These are phyloP conservation scores for Hippasteria phrygiana DNA, from an alignment of 53 echinoderm and acorn worm genomes.

Conservation along the genomic window DNA sequence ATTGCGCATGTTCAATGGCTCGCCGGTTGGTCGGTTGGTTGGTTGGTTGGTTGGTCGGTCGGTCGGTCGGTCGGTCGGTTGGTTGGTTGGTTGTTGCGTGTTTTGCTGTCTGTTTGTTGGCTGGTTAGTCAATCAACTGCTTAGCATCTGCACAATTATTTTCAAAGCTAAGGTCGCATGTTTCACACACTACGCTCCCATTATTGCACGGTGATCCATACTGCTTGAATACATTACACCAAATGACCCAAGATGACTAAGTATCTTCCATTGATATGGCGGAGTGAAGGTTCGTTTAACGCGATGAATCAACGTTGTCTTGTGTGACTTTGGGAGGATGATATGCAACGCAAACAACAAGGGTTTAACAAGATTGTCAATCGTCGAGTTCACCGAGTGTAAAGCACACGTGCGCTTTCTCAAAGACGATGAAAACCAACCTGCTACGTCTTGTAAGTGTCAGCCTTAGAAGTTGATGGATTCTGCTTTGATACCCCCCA, in stretches of 20 bases:
- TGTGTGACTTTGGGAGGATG: constrained; percentile 18
- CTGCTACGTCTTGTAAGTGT: not conserved
- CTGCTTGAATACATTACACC: not conserved
- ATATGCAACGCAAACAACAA: constrained; percentile 3
- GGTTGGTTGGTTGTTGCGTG: not conserved
- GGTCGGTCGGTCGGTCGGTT: not conserved
- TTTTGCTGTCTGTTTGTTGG: no score
- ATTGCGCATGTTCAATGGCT: no score
- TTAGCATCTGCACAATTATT: no score
- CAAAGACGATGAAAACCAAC: not conserved
- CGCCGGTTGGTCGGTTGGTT: not conserved
- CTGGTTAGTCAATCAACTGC: not conserved
- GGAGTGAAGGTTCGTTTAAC: not conserved
- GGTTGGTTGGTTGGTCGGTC: not conserved
- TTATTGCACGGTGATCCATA: not conserved
- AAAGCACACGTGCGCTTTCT: not conserved
- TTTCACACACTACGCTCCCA: not conserved
- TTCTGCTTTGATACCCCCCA: not conserved
- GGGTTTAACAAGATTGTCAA: constrained; percentile 15
- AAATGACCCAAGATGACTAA: not conserved
- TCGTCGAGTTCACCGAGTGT: constrained; percentile 9
- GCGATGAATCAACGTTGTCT: constrained; percentile 25
- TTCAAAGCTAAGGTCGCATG: no score
- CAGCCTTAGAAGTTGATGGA: not conserved
- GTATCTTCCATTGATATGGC: not conserved